Evolutionary conservation across 2,113 vertebrate species (phyloP).

Genomic region (Lepisosteus osseus): DNA sequence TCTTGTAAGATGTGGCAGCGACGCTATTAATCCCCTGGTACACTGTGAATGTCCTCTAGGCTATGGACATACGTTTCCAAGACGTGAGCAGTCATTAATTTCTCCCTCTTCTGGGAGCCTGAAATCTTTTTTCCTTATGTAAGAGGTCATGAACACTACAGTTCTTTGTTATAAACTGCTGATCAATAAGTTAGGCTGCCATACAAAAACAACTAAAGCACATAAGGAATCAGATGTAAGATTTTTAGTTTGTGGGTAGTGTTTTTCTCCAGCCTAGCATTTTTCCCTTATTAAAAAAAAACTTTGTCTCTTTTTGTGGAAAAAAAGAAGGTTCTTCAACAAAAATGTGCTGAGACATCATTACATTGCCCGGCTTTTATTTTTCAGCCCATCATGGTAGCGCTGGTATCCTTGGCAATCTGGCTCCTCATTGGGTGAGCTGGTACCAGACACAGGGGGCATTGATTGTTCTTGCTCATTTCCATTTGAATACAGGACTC

Average conservation of each 20-base stretch:
- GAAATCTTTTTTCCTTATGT: slow-evolving; percentile 28
- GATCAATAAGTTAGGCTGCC: slow-evolving; percentile 51
- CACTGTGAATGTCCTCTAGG: not conserved
- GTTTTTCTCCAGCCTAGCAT: not conserved
- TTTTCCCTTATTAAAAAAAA: not conserved
- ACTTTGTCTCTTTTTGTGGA: no score
- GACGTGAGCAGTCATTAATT: slow-evolving; percentile 17
- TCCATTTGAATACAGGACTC: slow-evolving; percentile 61
- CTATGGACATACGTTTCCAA: slow-evolving; percentile 28
- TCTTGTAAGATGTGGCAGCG: slow-evolving; percentile 1
- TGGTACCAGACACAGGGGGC: slow-evolving; percentile 58
- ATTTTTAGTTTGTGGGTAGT: not conserved
- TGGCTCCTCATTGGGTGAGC: slow-evolving; percentile 46
- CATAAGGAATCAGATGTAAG: no score
- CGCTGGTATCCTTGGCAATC: slow-evolving; percentile 65
- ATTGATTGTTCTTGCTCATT: slow-evolving; percentile 56
- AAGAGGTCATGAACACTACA: slow-evolving; percentile 43
- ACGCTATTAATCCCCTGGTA: slow-evolving; percentile 16
- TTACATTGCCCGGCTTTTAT: slow-evolving; percentile 34
- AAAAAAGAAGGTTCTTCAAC: not conserved
- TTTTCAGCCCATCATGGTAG: slow-evolving; percentile 53
- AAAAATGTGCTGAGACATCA: not conserved
- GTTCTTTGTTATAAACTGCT: slow-evolving; percentile 25
- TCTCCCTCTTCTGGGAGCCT: slow-evolving; percentile 3
- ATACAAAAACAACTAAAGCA: no score